phyloP scores from a whole-genome alignment of 2,888 invertebrate genomes.

The Anticlea derivata region DNA sequence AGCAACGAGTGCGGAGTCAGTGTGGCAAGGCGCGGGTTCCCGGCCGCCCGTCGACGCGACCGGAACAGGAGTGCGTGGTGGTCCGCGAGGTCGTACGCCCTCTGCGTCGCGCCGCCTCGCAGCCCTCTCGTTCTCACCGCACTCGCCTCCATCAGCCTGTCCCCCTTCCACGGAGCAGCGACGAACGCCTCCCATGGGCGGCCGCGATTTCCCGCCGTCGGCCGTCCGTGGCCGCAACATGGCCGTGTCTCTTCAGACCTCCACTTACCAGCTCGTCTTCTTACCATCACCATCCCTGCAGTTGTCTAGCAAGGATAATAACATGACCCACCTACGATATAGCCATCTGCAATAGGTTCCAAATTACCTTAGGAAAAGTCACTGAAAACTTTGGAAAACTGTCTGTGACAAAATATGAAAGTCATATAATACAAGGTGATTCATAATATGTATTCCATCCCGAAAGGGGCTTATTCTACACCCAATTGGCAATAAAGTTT shows the following conservation, averaged over 20 bases:
- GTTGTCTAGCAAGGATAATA: background rate
- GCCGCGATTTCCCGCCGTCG: slow-evolving; percentile 79
- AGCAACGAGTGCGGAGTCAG: slow-evolving; percentile 69
- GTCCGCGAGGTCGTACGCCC: slow-evolving; percentile 79
- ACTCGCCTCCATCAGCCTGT: slow-evolving; percentile 49
- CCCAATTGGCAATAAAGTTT: no score
- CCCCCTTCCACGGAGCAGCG: slow-evolving; percentile 63
- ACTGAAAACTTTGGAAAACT: slow-evolving; percentile 3
- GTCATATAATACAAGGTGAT: no score
- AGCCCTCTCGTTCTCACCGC: slow-evolving; percentile 62
- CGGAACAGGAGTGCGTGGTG: slow-evolving; percentile 82
- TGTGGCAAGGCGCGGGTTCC: slow-evolving; percentile 78
- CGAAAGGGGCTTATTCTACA: no score
- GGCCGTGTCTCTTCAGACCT: slow-evolving; percentile 70
- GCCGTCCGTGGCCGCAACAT: slow-evolving; percentile 71
- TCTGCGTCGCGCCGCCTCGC: slow-evolving; percentile 85
- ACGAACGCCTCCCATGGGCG: slow-evolving; percentile 82
- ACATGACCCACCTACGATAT: no score
- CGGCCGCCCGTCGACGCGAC: slow-evolving; percentile 82
- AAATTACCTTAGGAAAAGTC: background rate
- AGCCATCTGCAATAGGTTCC: background rate
- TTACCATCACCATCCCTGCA: slow-evolving; percentile 44
- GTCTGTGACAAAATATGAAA: no score
- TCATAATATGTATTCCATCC: no score
- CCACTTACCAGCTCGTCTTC: slow-evolving; percentile 57